A percentile compares a stretch with the other conserved stretches of the same genome.
phyloP scores from a whole-genome alignment of 2,888 invertebrate species.

The Himalopsyche japonica region DNA sequence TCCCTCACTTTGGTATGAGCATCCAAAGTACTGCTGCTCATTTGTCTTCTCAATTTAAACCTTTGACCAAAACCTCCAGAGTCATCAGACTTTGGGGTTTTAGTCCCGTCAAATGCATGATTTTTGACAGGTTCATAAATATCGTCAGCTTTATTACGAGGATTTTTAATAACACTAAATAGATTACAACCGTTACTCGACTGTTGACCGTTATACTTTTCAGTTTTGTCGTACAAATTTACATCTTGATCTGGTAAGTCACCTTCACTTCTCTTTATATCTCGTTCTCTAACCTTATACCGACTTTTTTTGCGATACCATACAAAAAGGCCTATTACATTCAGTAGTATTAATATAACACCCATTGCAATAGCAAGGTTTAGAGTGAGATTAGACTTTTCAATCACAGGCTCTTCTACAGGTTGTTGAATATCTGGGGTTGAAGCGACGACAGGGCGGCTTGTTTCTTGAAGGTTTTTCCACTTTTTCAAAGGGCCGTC shows the following conservation, averaged over 20 bases:
- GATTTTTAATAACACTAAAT: constrained; percentile 60
- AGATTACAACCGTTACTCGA: constrained; percentile 62
- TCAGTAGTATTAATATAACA: constrained; percentile 72
- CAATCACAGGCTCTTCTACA: constrained; percentile 44
- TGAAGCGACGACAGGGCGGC: constrained; percentile 7
- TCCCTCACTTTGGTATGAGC: constrained; percentile 84
- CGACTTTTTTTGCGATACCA: constrained; percentile 70
- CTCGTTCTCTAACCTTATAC: constrained; percentile 57
- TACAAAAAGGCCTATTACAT: constrained; percentile 69
- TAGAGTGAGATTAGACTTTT: constrained; percentile 64
- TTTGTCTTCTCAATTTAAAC: constrained; percentile 70
- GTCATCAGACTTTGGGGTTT: constrained; percentile 62
- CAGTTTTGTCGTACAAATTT: constrained; percentile 45
- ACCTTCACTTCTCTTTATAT: constrained; percentile 54
- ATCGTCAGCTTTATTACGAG: constrained; percentile 49
- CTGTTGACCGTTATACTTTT: constrained; percentile 58
- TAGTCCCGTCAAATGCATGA: constrained; percentile 57
- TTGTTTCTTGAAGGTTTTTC: constrained; percentile 36
- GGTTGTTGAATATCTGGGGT: constrained; percentile 23
- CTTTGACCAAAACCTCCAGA: constrained; percentile 62
- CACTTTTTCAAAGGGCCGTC: constrained; percentile 42
- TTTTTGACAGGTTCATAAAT: constrained; percentile 59
- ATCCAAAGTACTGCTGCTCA: constrained; percentile 80
- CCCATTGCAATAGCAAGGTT: constrained; percentile 68
- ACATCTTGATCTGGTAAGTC: constrained; percentile 47